Conservation (phyloP, 2,113 vertebrate species). For the Hypanus sabinus region DNA sequence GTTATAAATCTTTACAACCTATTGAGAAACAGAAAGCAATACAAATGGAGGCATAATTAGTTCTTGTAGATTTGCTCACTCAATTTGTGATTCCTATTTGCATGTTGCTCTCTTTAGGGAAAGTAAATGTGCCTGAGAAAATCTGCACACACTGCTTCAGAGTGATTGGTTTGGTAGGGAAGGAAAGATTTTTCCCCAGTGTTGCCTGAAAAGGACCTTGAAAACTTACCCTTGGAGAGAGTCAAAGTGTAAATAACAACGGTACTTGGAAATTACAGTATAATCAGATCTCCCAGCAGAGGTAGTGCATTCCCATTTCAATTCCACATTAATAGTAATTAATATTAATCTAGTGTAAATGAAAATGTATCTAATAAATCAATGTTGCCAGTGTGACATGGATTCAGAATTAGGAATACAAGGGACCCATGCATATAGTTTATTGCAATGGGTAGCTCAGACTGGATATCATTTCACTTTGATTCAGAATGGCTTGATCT, state of each 20-base stretch:
- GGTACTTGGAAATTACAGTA: neutral
- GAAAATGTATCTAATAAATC: neutral
- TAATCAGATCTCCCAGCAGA: neutral
- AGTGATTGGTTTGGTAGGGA: neutral
- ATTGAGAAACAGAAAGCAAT: too few species aligned
- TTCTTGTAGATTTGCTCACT: neutral
- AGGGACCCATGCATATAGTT: neutral
- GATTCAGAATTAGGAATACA: neutral
- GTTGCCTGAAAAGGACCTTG: neutral
- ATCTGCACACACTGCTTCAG: neutral
- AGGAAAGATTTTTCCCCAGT: neutral
- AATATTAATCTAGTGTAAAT: neutral
- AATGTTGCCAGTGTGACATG: neutral
- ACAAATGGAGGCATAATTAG: neutral
- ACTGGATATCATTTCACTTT: neutral
- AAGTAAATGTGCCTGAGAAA: neutral
- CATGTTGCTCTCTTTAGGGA: neutral
- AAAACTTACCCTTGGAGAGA: neutral
- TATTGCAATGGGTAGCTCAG: neutral
- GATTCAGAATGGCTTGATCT: neutral
- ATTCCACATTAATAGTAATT: neutral
- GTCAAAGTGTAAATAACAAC: neutral
- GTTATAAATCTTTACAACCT: neutral
- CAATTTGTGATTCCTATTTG: neutral
- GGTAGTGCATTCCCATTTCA: neutral